Percentiles rank a stretch among this genome's conserved stretches.
Conservation (phyloP, 2,113 vertebrate species). For the Ursus arctos region DNA sequence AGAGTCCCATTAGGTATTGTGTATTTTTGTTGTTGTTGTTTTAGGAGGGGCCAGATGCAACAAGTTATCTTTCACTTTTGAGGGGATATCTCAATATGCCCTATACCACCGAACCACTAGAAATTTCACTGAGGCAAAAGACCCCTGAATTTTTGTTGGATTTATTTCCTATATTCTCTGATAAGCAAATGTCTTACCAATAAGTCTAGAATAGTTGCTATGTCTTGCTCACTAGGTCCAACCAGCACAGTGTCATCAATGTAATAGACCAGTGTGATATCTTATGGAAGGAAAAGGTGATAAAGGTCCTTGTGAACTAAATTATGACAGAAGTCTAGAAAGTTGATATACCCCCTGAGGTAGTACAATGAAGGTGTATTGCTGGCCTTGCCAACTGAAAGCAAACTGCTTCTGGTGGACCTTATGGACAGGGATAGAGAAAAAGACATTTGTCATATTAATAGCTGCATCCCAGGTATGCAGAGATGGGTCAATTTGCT, state of each 20-base stretch:
- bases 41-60: neutral
- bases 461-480: neutral
- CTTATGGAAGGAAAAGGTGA: neutral
- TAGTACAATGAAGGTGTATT: neutral
- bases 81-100: neutral
- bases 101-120: neutral
- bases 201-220: neutral
- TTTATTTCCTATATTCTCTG: neutral
- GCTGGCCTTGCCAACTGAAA: neutral
- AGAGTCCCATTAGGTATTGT: neutral
- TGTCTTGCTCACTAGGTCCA: neutral
- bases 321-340: neutral
- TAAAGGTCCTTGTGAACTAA: neutral
- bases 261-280: neutral
- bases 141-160: neutral
- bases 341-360: neutral
- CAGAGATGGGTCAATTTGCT: neutral
- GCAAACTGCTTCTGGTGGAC: neutral
- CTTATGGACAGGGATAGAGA: neutral
- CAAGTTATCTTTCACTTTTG: neutral
- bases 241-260: neutral
- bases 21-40: neutral
- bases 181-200: neutral
- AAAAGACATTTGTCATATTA: neutral
- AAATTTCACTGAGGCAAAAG: neutral